phyloP scores from a whole-genome alignment of 2,888 invertebrate species.

The Pachymerium ferrugineum region DNA sequence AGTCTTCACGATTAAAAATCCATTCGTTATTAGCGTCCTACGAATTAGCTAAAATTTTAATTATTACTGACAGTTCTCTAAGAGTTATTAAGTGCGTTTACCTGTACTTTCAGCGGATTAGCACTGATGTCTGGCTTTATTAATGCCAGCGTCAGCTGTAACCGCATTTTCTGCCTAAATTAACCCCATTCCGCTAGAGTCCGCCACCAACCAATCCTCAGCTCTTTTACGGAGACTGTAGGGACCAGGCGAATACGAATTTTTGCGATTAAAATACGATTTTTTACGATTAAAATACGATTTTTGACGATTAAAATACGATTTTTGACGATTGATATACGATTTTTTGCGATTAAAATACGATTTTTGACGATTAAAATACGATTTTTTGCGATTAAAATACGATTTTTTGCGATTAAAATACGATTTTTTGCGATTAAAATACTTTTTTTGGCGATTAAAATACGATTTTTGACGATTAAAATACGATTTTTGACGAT shows the following conservation, averaged over 20 bases:
- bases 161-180: background rate
- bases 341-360: no score
- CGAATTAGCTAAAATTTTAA: constrained; percentile 55
- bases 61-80: background rate
- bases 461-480: no score
- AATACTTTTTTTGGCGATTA: no score
- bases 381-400: no score
- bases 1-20: constrained; percentile 67
- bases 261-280: background rate
- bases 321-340: no score
- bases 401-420: no score
- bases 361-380: no score
- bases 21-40: constrained; percentile 59
- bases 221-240: background rate
- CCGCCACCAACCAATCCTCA: background rate
- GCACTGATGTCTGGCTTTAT: constrained; percentile 79
- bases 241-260: background rate
- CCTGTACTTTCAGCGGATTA: constrained; percentile 64
- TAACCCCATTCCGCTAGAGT: no score
- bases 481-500: no score
- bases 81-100: constrained; percentile 40
- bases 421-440: no score
- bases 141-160: constrained; percentile 72
- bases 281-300: no score
- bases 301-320: no score